Evolutionary conservation across 2,888 invertebrate species (phyloP).

Genomic region (Drosophila sordidula): DNA sequence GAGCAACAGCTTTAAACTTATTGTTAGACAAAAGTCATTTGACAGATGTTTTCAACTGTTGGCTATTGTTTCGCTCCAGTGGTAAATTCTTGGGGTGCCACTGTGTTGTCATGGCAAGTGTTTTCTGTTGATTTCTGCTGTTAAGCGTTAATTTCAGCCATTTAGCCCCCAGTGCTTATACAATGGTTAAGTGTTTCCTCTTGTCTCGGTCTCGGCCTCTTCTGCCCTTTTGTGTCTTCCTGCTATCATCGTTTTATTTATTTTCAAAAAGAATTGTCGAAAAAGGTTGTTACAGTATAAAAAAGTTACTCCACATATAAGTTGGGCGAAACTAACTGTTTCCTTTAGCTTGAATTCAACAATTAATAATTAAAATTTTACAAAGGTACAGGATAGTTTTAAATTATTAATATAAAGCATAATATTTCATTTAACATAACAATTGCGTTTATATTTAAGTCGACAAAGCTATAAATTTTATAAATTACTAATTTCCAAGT

Average conservation of each 20-base stretch:
- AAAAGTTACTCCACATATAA: no score
- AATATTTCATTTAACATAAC: no score
- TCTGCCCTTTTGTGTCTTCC: neutral
- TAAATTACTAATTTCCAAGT: no score
- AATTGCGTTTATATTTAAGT: no score
- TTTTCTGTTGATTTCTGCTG: conserved; percentile 38
- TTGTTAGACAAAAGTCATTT: conserved; percentile 16
- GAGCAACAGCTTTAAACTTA: conserved; percentile 24
- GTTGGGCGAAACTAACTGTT: neutral
- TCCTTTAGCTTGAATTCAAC: no score
- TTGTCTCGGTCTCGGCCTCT: neutral
- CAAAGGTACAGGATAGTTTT: no score
- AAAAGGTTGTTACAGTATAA: neutral
- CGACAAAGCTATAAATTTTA: no score
- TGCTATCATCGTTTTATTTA: neutral
- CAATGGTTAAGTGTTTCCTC: conserved; percentile 26
- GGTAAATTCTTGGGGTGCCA: conserved; percentile 31
- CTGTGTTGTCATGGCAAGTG: conserved; percentile 30
- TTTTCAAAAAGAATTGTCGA: neutral
- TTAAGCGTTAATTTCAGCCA: conserved; percentile 27
- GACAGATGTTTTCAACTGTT: conserved; percentile 20
- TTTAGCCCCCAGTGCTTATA: conserved; percentile 39
- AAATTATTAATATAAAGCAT: no score
- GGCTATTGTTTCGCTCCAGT: conserved; percentile 20
- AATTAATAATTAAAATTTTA: no score